phyloP scores from a whole-genome alignment of 2,113 vertebrate species.

The Mixornis gularis region DNA sequence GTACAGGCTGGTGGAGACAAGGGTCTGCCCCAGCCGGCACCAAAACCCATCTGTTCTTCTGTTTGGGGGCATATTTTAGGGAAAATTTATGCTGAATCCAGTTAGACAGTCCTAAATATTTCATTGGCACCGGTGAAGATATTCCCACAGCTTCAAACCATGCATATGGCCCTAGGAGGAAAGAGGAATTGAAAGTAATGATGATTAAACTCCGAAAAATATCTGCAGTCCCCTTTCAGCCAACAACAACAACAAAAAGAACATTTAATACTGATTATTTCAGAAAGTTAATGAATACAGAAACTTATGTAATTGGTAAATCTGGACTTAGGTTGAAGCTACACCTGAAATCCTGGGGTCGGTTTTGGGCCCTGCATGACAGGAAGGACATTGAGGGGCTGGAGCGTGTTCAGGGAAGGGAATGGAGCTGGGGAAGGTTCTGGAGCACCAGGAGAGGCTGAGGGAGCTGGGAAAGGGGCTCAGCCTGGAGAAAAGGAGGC shows the following conservation, averaged over 20 bases:
- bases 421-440: rapidly evolving
- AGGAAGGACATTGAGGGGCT: not conserved
- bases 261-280: not conserved
- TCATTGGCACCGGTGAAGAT: slow-evolving; percentile 1
- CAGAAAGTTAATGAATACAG: not conserved
- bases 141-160: slow-evolving; percentile 23
- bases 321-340: not conserved
- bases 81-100: slow-evolving; percentile 20
- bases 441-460: rapidly evolving
- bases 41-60: slow-evolving; percentile 6
- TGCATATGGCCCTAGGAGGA: not conserved
- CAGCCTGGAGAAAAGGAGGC: not conserved
- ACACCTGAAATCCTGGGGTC: not conserved
- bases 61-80: not conserved
- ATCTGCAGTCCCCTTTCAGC: not conserved
- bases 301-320: not conserved
- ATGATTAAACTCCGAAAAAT: not conserved
- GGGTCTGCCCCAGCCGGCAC: not conserved
- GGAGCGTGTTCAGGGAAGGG: rapidly evolving
- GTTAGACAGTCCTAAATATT: slow-evolving; percentile 47
- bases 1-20: not conserved
- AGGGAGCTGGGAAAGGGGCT: not conserved
- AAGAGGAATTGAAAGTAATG: not conserved
- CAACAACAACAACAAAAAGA: not conserved
- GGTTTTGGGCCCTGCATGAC: not conserved